Evolutionary conservation across 2,797 vertebrate species (phyloP), one percentile per base, ranked within the genome.

Genomic region (Pseudocheirus occidentalis): DNA sequence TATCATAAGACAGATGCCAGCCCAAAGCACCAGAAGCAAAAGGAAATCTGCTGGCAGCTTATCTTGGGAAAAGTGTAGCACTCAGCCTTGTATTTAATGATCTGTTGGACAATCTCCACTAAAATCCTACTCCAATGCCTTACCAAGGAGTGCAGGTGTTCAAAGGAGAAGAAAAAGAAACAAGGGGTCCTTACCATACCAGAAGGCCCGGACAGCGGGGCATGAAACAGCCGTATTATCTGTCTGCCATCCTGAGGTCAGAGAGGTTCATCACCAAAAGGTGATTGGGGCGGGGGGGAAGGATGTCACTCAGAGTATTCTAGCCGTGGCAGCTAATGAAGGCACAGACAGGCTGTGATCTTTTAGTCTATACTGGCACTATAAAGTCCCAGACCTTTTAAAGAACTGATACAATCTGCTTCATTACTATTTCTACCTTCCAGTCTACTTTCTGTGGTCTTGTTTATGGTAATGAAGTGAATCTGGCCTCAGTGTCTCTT

Each of bases 381-480:
- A 73, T 40, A 7, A 73, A 73, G n/a, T 21, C n/a, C 16, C 16
- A 73, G 21, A 73, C 16, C 66, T n/a, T 73, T 21, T 18, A n/a
- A 40, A 66, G 66, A 73, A 40, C n/a, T 73, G 58, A 90, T 16
- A 91, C 18, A 18, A 94, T 92, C 21, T 90, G 56, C 27, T 91
- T 94, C 94, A 91, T 56, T 54, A 94, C 34, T 90, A 91, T 66
- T 94, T 96, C 90, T n/a, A 93, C 87, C 90, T 94, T 92, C 55
- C 34, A 81, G 55, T 81, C n/a, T 90, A 62, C 5, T 58, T 40
- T 94, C 34, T 91, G 81, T 91, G 55, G 55, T 66, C 53, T 93
- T 55, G 4, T 92, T 53, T 93, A 66, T 93, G 1, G 31, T 66
- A 96, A 96, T 93, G 50, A 95, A 94, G 94, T 52, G 40, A 94